Evolutionary conservation across 1,140 invertebrate species (phyloP), one percentile per base, ranked within the genome.

Genomic region (Apis dorsata): DNA sequence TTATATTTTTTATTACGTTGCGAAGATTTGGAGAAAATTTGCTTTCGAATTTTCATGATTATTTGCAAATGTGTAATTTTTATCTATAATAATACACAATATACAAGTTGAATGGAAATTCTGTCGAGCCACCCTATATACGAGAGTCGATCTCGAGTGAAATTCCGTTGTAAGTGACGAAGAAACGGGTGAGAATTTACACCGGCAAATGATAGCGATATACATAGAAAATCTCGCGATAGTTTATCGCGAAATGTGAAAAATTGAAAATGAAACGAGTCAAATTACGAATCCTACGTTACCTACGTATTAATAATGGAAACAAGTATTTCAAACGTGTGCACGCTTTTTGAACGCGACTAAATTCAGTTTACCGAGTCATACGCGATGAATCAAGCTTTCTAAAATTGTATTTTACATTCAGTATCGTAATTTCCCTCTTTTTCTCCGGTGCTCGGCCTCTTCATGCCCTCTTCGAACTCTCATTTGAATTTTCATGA

Each of bases 311-410:
- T 5, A n/a, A 21, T 21, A 44, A 44, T 19, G 34, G 68, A 24
- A 72, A 79, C 13, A 57, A 53, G 19, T 49, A 28, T 66, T 66
- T 74, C 9, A 65, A 81, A 49, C 60, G 60, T 24, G 44, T 24
- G n/a, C n/a, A 53, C 28, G 17, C 15, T 19, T 24, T 15, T 57
- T 44, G 49, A 62, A 73, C 79, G 79, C 66, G 79, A 73, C 70
- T 81, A 49, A 81, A 74, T 34, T 74, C 49, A 81, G 59, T 55
- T 66, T 74, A 19, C 62, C 13, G 11, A 53, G 53, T n/a, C n/a
- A 44, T 44, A 57, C 60, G 60, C 28, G 53, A 74, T n/a, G 28
- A 74, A 66, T 81, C 60, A 74, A 65, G 28, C 49, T 53, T 44
- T 44, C 24, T 75, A 80, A 70, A 44, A 53, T 65, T 24, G 55